Percentiles rank a stretch among this genome's conserved stretches.
Evolutionary conservation across 1,140 invertebrate genomes (phyloP).

Genomic region (Rhagoletis zephyria): DNA sequence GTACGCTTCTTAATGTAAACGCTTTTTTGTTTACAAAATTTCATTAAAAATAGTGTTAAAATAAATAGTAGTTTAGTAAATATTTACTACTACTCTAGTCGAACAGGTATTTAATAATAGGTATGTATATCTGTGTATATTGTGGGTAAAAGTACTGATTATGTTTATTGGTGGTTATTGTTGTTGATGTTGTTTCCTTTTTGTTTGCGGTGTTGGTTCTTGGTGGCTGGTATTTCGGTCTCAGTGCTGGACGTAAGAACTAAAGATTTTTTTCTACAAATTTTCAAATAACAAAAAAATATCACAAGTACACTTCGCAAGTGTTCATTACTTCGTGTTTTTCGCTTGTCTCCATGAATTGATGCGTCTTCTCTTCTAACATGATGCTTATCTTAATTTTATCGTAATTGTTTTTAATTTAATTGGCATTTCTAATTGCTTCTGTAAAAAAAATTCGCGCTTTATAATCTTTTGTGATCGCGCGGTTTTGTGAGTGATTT

Average conservation of each 20-base stretch:
- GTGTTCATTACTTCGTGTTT: slow-evolving; percentile 53
- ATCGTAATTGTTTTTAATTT: slow-evolving; percentile 17
- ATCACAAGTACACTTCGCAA: slow-evolving; percentile 56
- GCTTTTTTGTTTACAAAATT: slow-evolving; percentile 20
- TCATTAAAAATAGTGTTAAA: slow-evolving; percentile 26
- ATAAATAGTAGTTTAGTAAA: slow-evolving; percentile 47
- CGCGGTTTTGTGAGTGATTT: not conserved
- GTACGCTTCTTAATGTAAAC: not conserved
- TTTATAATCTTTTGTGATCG: not conserved
- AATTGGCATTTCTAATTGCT: slow-evolving; percentile 44
- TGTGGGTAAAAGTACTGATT: slow-evolving; percentile 42
- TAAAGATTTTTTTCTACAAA: slow-evolving; percentile 2
- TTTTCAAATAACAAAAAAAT: slow-evolving; percentile 55
- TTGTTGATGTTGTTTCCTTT: slow-evolving; percentile 38
- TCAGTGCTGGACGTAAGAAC: not conserved
- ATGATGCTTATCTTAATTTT: slow-evolving; percentile 19
- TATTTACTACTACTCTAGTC: not conserved
- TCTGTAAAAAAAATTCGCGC: not conserved
- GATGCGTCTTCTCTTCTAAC: not conserved
- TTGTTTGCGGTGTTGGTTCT: slow-evolving; percentile 4
- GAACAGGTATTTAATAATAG: slow-evolving; percentile 27
- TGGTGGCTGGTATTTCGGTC: not conserved
- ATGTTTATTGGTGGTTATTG: slow-evolving; percentile 45
- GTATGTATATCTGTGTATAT: slow-evolving; percentile 37
- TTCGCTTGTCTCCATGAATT: not conserved